Evolutionary conservation across 2,797 vertebrate species (phyloP), one percentile per base, ranked within the genome.

Genomic region (Crax fasciolata): DNA sequence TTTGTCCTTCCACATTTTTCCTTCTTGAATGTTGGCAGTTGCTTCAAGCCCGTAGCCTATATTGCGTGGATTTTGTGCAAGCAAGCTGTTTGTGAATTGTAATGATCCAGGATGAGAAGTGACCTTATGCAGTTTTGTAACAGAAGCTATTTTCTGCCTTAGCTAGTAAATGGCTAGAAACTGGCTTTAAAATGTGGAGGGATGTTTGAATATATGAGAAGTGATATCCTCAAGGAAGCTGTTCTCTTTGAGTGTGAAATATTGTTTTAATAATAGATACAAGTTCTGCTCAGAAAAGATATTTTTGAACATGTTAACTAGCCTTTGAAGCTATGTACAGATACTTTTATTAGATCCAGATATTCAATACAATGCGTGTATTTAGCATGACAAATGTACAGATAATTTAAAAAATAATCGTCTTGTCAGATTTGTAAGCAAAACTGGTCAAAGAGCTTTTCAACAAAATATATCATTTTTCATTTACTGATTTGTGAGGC

Each of bases 191-290:
- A 74, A 38, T 71, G 20, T 57, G 70, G 88, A 91, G 13, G 52
- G n/a, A n/a, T 76, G 25, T 87, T 93, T 94, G 72, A 75, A 87
- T 70, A 44, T 77, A 30, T 13, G 61, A 62, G 70, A 35, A 87
- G 70, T 44, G 7, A 85, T 78, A 84, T 59, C 46, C 79, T 84
- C 79, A 75, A 65, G 87, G 82, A 61, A 89, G 13, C 27, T 39
- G 54, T 66, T 89, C 57, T 87, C 76, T 80, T 87, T 84, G 49
- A 92, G 6, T n/a, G 58, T 27, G 76, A 94, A 93, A 65, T 17
- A 73, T 59, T 72, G 30, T 70, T 95, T 95, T 81, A 95, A 91
- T 91, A 92, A 89, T 73, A 81, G 46, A 90, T 95, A 72, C 23
- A 55, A 66, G 48, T 68, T 87, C 70, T 91, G 27, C 59, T 86